Conservation (phyloP, 2,113 vertebrate species). For the Myrmophylax atrothorax region DNA sequence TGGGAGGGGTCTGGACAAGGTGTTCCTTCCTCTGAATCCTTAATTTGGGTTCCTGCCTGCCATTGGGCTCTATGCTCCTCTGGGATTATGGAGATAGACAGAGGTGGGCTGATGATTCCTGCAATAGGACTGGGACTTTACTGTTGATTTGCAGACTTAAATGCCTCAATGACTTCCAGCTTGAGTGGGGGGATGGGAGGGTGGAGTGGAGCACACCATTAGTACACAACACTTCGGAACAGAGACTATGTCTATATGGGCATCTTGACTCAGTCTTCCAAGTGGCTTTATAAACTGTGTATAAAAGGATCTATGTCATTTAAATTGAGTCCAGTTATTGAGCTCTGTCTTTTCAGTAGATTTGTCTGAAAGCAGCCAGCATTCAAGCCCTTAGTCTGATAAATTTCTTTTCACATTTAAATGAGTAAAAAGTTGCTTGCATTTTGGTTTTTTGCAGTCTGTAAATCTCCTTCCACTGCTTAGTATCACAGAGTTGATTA, state of each 20-base stretch:
- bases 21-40: background rate
- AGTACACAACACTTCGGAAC: background rate
- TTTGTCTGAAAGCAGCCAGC: background rate
- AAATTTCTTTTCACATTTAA: background rate
- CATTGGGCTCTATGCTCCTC: background rate
- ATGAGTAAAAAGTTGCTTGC: background rate
- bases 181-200: accelerated
- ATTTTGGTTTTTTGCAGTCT: background rate
- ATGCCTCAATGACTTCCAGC: accelerated
- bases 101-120: background rate
- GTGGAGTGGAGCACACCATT: background rate
- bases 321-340: background rate
- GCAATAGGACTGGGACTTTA: background rate
- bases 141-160: background rate
- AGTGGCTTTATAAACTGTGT: background rate
- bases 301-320: background rate
- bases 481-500: background rate
- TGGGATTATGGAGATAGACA: background rate
- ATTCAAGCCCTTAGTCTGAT: background rate
- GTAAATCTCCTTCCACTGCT: background rate
- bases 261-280: background rate
- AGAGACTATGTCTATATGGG: background rate
- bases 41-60: background rate
- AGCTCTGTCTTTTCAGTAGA: background rate
- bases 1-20: background rate